Evolutionary conservation across 2,113 vertebrate genomes (phyloP).

Genomic region (Bufo gargarizans): DNA sequence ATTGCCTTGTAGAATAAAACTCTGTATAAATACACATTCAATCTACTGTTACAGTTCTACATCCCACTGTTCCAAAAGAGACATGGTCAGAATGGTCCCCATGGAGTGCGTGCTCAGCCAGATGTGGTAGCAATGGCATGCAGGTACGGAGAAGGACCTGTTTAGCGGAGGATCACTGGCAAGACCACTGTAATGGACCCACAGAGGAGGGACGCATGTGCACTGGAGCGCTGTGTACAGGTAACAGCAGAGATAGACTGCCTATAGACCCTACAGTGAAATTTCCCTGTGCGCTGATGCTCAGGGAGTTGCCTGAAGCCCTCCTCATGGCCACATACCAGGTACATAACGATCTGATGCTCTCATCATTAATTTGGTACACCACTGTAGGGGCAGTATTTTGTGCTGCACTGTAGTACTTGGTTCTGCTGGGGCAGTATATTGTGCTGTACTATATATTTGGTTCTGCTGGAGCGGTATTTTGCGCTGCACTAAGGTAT

Average conservation of each 20-base stretch:
- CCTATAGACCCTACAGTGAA: too few relatives aligned
- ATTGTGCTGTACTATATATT: too few relatives aligned
- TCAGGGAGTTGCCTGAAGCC: too few relatives aligned
- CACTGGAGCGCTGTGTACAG: conserved; percentile 78
- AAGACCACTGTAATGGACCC: conserved; percentile 77
- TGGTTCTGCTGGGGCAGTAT: too few relatives aligned
- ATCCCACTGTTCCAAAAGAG: conserved; percentile 59
- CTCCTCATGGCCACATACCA: too few relatives aligned
- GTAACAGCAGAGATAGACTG: conserved; percentile 58
- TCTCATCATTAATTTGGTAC: too few relatives aligned
- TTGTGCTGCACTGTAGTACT: too few relatives aligned
- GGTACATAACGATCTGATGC: too few relatives aligned
- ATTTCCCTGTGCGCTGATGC: too few relatives aligned
- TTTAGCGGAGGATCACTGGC: conserved; percentile 70
- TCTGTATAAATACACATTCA: not conserved
- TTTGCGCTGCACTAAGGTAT: too few relatives aligned
- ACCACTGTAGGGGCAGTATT: too few relatives aligned
- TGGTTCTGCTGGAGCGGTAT: too few relatives aligned
- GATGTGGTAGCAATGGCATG: conserved; percentile 82
- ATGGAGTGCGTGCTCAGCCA: conserved; percentile 86
- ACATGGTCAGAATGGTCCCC: conserved; percentile 87
- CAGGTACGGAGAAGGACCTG: conserved; percentile 86
- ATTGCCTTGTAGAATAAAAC: not conserved
- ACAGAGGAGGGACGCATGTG: conserved; percentile 84
- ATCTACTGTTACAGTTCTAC: conserved; percentile 29